Evolutionary conservation across 1,140 invertebrate species (phyloP), one percentile per base, ranked within the genome.

Genomic region (Drosophila cardini): DNA sequence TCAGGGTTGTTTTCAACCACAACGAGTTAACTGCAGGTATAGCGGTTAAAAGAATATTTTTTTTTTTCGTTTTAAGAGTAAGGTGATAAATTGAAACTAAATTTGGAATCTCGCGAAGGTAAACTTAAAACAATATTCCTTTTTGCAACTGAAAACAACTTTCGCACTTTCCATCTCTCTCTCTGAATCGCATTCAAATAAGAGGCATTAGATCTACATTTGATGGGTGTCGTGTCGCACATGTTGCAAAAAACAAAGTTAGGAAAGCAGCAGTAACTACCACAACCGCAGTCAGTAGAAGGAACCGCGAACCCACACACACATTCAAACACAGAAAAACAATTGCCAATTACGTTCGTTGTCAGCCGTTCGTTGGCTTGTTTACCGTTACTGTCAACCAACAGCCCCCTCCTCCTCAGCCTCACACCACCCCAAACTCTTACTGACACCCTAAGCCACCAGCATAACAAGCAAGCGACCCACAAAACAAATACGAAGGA

Each of bases 281-380:
- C 53, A 62, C 72, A 73, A 21, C 34, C 52, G 30, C 32, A 40
- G 34, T 11, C 77, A 65, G 26, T 13, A 58, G 67, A 80, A 80
- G 78, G 74, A 81, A 84, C n/a, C 61, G 26, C 50, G 50, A 45
- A 34, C 50, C 32, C 40, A 46, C 38, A 64, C 13, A 32, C 50
- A 70, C 42, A 71, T 38, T 72, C 55, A 68, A 72, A 81, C 87
- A 79, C 63, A 79, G 84, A 83, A 84, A 89, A 89, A 89, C 84
- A 89, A 89, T 89, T 89, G 84, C 84, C 84, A 89, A 89, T 89
- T 89, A 89, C 85, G 72, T 16, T 15, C 42, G 43, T 62, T 46
- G 72, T 60, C 67, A 61, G 63, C 65, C 60, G 26, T 64, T 76
- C 45, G 55, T 43, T 71, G 36, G 55, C 70, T 77, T 80, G 65